These are phyloP conservation scores for Heliothis virescens DNA, from an alignment of 1,140 invertebrate genomes.

Conservation along the genomic window DNA sequence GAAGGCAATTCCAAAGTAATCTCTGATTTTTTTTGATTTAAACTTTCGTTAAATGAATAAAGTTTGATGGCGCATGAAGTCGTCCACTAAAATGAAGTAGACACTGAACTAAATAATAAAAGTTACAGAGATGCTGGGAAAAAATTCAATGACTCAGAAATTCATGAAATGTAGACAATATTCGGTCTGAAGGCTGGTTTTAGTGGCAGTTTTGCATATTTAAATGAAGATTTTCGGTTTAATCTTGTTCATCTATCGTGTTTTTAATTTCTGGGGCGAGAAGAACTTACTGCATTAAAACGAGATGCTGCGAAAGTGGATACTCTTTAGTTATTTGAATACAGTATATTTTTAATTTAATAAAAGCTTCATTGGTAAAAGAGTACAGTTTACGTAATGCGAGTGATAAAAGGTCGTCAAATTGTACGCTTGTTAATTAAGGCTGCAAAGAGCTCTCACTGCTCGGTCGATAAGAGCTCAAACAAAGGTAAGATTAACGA, in stretches of 20 bases:
- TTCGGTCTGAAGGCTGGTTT: constrained; percentile 11
- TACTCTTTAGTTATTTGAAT: not conserved
- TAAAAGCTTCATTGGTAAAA: too few relatives aligned
- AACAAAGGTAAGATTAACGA: constrained; percentile 48
- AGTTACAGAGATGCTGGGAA: constrained; percentile 19
- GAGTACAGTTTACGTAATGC: too few relatives aligned
- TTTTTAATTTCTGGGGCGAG: constrained; percentile 20
- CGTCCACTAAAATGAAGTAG: constrained; percentile 31
- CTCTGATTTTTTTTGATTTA: not conserved
- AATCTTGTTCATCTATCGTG: not conserved
- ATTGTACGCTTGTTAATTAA: constrained; percentile 12
- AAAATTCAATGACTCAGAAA: constrained; percentile 21
- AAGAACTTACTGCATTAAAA: not conserved
- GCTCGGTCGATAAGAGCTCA: constrained; percentile 13
- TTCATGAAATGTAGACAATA: constrained; percentile 40
- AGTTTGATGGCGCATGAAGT: constrained; percentile 20
- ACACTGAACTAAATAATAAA: constrained; percentile 29
- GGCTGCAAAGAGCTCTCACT: constrained; percentile 20
- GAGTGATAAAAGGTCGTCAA: not conserved
- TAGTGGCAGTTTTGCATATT: constrained; percentile 39
- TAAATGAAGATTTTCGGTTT: constrained; percentile 8
- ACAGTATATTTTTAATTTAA: not conserved
- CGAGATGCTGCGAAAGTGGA: not conserved
- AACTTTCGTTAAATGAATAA: constrained; percentile 17
- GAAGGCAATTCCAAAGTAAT: not conserved